phyloP scores from a whole-genome alignment of 2,888 invertebrate species.

The Tubiluchus corallicola region DNA sequence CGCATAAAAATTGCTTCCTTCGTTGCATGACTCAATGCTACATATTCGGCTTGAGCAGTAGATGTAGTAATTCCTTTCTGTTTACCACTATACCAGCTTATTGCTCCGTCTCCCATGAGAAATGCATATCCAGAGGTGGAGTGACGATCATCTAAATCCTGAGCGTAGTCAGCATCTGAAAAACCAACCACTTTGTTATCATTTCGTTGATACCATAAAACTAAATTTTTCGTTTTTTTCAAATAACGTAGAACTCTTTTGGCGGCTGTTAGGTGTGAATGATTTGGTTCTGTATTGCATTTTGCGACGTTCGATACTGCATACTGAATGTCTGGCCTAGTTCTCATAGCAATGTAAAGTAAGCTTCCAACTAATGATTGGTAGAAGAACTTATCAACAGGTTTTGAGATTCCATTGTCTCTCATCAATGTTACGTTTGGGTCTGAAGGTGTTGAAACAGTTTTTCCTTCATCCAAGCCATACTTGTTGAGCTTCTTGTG shows the following conservation, averaged over 20 bases:
- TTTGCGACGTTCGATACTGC: conserved; percentile 12
- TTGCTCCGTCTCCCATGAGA: conserved; percentile 10
- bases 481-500: conserved; percentile 11
- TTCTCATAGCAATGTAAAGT: conserved; percentile 10
- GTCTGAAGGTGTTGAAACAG: conserved; percentile 11
- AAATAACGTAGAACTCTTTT: conserved; percentile 13
- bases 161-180: conserved; percentile 15
- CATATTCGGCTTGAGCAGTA: conserved; percentile 14
- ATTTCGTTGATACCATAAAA: conserved; percentile 8
- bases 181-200: conserved; percentile 10
- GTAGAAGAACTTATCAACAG: conserved; percentile 6
- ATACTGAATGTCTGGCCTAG: conserved; percentile 11
- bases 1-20: conserved; percentile 14
- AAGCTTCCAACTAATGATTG: conserved; percentile 11
- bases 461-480: conserved; percentile 10
- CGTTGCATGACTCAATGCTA: conserved; percentile 12
- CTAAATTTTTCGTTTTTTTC: conserved; percentile 10
- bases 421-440: conserved; percentile 5
- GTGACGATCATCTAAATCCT: conserved; percentile 12
- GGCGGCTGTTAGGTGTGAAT: conserved; percentile 14
- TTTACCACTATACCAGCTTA: conserved; percentile 14
- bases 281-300: conserved; percentile 11
- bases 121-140: conserved; percentile 15
- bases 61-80: conserved; percentile 14
- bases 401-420: conserved; percentile 6